Conservation (phyloP, 2,113 vertebrate species). For the Cynocephalus volans region DNA sequence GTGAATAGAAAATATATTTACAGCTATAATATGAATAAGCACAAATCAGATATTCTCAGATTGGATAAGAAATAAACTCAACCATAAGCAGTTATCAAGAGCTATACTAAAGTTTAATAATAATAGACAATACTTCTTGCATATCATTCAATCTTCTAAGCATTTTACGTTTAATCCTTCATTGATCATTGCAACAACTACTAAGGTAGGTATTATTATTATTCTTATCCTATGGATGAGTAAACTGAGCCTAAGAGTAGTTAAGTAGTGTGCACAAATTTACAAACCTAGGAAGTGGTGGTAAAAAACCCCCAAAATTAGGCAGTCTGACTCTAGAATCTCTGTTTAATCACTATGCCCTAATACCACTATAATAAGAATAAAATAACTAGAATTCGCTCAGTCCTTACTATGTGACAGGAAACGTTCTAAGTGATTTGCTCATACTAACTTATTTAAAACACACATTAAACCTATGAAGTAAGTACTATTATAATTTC, state of each 20-base stretch:
- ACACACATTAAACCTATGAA: not conserved
- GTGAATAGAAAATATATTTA: conserved; percentile 9
- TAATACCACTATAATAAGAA: not conserved
- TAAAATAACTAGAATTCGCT: not conserved
- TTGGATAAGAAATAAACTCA: not conserved
- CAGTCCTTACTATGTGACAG: not conserved
- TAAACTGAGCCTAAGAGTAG: not conserved
- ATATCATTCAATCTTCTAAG: not conserved
- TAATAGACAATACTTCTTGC: not conserved
- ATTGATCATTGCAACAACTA: not conserved
- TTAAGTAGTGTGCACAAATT: not conserved
- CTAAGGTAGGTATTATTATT: not conserved
- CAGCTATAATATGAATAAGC: conserved; percentile 1
- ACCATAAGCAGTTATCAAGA: not conserved
- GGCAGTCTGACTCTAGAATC: not conserved
- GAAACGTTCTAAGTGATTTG: not conserved
- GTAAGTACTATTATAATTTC: not conserved
- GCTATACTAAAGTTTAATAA: not conserved
- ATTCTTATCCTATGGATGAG: not conserved
- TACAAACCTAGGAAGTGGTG: not conserved
- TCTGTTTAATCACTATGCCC: not conserved
- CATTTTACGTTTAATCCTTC: not conserved
- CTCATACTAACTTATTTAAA: not conserved
- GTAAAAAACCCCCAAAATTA: conserved; percentile 42
- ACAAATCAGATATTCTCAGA: not conserved